Percentiles rank a stretch among this genome's conserved stretches.
These are phyloP conservation scores for Chionodraco myersi DNA, from an alignment of 2,113 vertebrate species.

Conservation along the genomic window DNA sequence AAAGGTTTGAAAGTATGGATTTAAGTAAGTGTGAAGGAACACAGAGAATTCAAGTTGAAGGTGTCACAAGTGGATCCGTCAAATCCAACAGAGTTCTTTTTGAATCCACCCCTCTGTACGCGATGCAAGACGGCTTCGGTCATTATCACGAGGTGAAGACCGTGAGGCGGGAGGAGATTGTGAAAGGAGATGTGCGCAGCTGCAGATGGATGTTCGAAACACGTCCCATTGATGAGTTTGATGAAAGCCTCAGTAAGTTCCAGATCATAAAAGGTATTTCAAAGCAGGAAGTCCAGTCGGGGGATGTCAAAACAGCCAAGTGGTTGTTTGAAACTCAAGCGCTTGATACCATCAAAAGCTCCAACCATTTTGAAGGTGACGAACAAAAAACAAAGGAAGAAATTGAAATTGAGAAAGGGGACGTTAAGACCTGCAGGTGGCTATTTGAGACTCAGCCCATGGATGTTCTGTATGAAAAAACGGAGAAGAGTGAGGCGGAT, in stretches of 20 bases:
- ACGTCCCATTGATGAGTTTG: slow-evolving; percentile 91
- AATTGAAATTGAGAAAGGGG: slow-evolving; percentile 87
- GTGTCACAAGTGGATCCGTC: slow-evolving; percentile 88
- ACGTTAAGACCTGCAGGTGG: slow-evolving; percentile 93
- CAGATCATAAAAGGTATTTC: slow-evolving; percentile 94
- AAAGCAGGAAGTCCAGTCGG: slow-evolving; percentile 90
- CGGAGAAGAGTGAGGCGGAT: slow-evolving; percentile 75
- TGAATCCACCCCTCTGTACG: slow-evolving; percentile 91
- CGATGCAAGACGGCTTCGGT: slow-evolving; percentile 91
- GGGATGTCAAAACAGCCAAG: slow-evolving; percentile 93
- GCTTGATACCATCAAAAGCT: slow-evolving; percentile 89
- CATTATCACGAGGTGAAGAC: slow-evolving; percentile 93
- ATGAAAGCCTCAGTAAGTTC: slow-evolving; percentile 90
- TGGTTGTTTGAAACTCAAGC: slow-evolving; percentile 95
- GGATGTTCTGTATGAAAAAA: slow-evolving; percentile 91
- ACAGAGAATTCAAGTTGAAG: slow-evolving; percentile 90
- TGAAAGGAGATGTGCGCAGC: slow-evolving; percentile 90
- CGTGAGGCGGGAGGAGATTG: slow-evolving; percentile 91
- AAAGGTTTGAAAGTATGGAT: slow-evolving; percentile 90
- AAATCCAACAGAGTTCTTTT: slow-evolving; percentile 89
- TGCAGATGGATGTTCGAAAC: slow-evolving; percentile 97
- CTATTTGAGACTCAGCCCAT: slow-evolving; percentile 94
- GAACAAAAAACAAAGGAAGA: slow-evolving; percentile 77
- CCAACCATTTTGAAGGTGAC: slow-evolving; percentile 83
- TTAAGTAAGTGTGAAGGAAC: slow-evolving; percentile 86